Evolutionary conservation across 2,888 invertebrate genomes (phyloP).

Genomic region (Unio pictorum): DNA sequence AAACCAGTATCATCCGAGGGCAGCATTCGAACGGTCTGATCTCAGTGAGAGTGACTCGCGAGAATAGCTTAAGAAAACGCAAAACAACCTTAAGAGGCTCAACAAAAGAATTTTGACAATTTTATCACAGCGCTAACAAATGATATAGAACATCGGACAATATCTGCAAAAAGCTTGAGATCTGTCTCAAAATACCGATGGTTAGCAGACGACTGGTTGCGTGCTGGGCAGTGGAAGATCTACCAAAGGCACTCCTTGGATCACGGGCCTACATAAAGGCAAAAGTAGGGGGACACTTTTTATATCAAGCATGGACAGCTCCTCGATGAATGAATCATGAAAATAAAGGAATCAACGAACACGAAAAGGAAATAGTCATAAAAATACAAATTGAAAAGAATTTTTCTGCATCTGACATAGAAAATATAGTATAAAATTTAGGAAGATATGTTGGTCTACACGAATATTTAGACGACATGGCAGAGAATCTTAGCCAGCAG

Average conservation of each 20-base stretch:
- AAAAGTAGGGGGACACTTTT: constrained; percentile 22
- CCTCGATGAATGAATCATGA: constrained; percentile 39
- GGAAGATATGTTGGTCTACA: too few species aligned
- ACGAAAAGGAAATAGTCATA: constrained; percentile 30
- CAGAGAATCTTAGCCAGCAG: not conserved
- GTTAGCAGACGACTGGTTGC: constrained; percentile 26
- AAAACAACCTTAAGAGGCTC: constrained; percentile 6
- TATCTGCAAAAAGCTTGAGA: constrained; percentile 19
- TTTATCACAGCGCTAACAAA: constrained; percentile 24
- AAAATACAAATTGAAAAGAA: constrained; percentile 38
- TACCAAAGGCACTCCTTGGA: constrained; percentile 22
- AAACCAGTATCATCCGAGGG: constrained; percentile 45
- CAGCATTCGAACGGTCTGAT: constrained; percentile 44
- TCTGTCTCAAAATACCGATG: constrained; percentile 26
- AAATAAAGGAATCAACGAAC: constrained; percentile 18
- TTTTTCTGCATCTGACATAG: constrained; percentile 44
- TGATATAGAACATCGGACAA: constrained; percentile 30
- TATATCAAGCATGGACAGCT: constrained; percentile 32
- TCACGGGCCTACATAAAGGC: constrained; percentile 33
- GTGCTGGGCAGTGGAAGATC: constrained; percentile 31
- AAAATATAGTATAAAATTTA: constrained; percentile 23
- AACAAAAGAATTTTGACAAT: constrained; percentile 26
- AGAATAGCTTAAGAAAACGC: constrained; percentile 26
- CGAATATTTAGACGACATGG: not conserved
- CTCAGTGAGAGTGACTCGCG: constrained; percentile 40